Percentiles rank a stretch among this genome's conserved stretches.
Conservation (phyloP, 2,888 invertebrate species). For the Nephrotoma appendiculata region DNA sequence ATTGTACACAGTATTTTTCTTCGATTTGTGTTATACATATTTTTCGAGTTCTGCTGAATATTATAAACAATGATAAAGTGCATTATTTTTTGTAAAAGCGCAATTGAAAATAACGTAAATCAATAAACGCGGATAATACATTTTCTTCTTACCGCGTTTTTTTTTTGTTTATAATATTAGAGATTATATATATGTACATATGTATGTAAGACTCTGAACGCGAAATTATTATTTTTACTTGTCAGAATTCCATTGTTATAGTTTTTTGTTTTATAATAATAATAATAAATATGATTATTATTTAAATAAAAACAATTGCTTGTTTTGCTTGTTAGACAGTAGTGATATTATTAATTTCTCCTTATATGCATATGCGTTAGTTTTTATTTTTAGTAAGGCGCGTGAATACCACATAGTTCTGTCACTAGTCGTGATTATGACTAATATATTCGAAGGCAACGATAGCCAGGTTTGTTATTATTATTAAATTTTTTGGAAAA, state of each 20-base stretch:
- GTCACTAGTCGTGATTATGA: not conserved
- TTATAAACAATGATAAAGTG: not conserved
- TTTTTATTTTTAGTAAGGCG: not conserved
- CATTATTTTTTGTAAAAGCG: not conserved
- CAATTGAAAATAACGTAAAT: not conserved
- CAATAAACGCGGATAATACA: not conserved
- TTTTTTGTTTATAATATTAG: not conserved
- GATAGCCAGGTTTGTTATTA: not conserved
- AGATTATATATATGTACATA: not conserved
- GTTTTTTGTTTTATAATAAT: not conserved
- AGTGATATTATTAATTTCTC: not conserved
- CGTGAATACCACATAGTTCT: not conserved
- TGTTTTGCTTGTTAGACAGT: not conserved
- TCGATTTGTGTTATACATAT: not conserved
- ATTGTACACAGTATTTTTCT: not conserved
- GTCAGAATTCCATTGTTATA: not conserved
- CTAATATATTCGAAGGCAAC: not conserved
- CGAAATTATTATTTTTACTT: not conserved
- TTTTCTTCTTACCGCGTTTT: not conserved
- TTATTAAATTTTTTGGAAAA: not conserved
- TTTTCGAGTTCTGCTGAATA: not conserved
- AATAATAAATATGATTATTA: not conserved
- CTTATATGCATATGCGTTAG: not conserved
- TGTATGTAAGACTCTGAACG: not conserved
- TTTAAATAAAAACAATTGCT: not conserved